Base-by-base conservation (phyloP, 2,113 vertebrate species). In the Poecile atricapillus region DNA sequence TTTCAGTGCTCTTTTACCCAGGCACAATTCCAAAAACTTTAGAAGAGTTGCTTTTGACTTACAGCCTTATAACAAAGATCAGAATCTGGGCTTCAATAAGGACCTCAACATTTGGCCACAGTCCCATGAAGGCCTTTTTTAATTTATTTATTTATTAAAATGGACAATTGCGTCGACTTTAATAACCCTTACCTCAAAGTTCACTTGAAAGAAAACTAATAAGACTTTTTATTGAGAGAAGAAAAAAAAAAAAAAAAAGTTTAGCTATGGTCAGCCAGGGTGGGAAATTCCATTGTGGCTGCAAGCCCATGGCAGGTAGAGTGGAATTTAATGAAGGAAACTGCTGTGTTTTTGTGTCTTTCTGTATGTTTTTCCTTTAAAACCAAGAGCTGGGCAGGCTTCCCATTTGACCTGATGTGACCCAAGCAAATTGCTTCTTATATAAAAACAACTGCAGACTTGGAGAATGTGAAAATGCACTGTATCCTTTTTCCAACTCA, bases 291-390 rank as follows among this genome's bases (percentile, higher is more conserved):
- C 98, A 98, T 98, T 98, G 97, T 98, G 98, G 98, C 98, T 97
- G 94, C 94, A 96, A 98, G 98, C 98, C 98, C 98, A 97, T 98
- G 98, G 98, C 98, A 98, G 98, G 98, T 98, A 98, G 98, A 98
- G 98, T 97, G 98, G 98, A 98, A 98, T 98, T 98, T 98, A 98
- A 98, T 98, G 98, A 98, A 98, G 98, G 98, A 98, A 98, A 98
- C 98, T 98, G 98, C 98, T 97, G 97, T 98, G 98, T 98, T 98
- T 98, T 98, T 98, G 98, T 98, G 98, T 98, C 98, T 98, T 98
- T 98, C 98, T 98, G 98, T 98, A 98, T 98, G 98, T 98, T 98
- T 98, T 98, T 98, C 98, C 98, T 98, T 98, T 98, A 98, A 98
- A 98, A 98, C 98, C 98, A 94, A 98, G 98, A 98, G 97, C 98